A percentile compares a stretch with the other conserved stretches of the same genome.
phyloP scores from a whole-genome alignment of 2,113 vertebrate species.

The Brachypodius melanocephalos region DNA sequence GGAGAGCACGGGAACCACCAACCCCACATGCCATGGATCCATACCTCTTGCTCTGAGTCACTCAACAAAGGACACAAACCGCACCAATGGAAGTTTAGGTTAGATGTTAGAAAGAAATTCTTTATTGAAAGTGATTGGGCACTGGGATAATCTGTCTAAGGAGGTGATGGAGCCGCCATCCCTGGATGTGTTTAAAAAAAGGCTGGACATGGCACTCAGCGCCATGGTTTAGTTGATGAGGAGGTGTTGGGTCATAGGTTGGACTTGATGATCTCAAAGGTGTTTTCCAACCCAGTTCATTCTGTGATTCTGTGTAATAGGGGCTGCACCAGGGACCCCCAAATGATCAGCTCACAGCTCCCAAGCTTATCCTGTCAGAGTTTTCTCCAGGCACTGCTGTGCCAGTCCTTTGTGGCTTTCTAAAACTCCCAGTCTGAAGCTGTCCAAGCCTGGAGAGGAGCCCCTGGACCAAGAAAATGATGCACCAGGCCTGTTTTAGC shows the following conservation, averaged over 20 bases:
- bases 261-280: not conserved
- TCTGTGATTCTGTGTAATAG: not conserved
- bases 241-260: not conserved
- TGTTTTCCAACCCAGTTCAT: not conserved
- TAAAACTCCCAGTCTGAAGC: not conserved
- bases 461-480: rapidly evolving
- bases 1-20: rapidly evolving
- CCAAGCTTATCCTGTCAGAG: not conserved
- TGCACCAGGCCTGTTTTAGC: not conserved
- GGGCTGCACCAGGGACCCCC: not conserved
- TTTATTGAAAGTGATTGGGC: not conserved
- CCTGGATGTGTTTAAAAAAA: not conserved
- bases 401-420: not conserved
- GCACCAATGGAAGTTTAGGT: not conserved
- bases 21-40: not conserved
- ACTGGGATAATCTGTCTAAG: not conserved
- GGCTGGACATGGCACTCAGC: too few species aligned
- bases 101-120: not conserved
- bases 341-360: not conserved
- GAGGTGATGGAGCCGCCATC: too few species aligned
- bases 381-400: not conserved
- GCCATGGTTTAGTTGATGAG: not conserved
- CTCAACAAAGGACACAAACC: not conserved
- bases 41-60: rapidly evolving
- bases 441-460: rapidly evolving